A percentile compares a stretch with the other conserved stretches of the same genome.
phyloP scores from a whole-genome alignment of 2,797 vertebrate species.

The Channallabes apus region DNA sequence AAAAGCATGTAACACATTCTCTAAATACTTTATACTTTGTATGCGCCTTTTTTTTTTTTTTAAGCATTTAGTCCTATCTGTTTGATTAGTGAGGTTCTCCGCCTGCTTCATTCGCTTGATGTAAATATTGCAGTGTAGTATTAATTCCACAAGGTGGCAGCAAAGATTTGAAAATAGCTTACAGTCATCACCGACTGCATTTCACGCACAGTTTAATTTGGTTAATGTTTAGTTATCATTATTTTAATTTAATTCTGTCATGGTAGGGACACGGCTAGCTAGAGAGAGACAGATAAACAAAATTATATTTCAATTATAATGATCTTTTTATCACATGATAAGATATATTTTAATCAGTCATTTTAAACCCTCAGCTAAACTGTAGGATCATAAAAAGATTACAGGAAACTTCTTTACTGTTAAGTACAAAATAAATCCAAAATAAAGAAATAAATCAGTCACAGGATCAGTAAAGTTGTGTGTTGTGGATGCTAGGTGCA shows the following conservation, averaged over 20 bases:
- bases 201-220: not conserved
- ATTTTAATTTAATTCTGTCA: not conserved
- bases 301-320: not conserved
- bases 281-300: not conserved
- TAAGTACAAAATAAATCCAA: not conserved
- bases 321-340: not conserved
- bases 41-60: too few species aligned
- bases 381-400: not conserved
- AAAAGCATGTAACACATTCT: not conserved
- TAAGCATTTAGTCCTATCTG: not conserved
- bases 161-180: constrained; percentile 12
- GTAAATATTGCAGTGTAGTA: not conserved
- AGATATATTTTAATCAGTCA: not conserved
- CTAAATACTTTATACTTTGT: not conserved
- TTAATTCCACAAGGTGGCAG: constrained; percentile 26
- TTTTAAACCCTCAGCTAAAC: not conserved
- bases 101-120: not conserved
- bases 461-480: not conserved
- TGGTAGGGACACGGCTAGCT: not conserved
- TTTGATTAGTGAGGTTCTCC: too few species aligned
- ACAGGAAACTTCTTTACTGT: not conserved
- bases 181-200: not conserved
- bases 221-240: not conserved
- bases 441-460: too few species aligned
- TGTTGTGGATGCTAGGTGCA: too few species aligned